Conservation (phyloP, 1,140 invertebrate genomes). For the Lasaia peninsularis region DNA sequence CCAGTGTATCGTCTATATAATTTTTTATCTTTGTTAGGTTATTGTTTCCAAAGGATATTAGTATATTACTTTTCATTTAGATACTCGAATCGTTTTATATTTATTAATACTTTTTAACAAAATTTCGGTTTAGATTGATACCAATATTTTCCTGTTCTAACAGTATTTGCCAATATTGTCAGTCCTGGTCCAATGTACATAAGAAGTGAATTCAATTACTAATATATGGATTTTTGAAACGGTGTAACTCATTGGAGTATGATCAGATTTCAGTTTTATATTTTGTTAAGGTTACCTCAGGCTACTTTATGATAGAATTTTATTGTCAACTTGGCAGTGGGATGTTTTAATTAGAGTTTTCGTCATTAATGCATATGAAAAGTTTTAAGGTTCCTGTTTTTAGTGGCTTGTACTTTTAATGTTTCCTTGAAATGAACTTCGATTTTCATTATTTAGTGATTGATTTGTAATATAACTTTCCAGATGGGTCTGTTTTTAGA, state of each 20-base stretch:
- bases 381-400: background rate
- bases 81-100: background rate
- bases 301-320: too few relatives aligned
- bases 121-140: too few relatives aligned
- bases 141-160: too few relatives aligned
- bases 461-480: background rate
- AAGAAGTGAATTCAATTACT: background rate
- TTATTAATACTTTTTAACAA: background rate
- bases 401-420: background rate
- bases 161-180: background rate
- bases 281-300: background rate
- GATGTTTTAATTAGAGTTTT: too few relatives aligned
- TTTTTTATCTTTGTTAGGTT: too few relatives aligned
- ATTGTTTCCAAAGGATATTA: too few relatives aligned
- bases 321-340: too few relatives aligned
- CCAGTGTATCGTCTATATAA: conserved; percentile 29
- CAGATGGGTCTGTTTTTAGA: background rate
- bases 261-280: background rate
- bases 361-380: too few relatives aligned
- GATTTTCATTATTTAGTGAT: background rate
- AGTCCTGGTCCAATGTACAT: background rate
- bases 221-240: background rate
- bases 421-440: background rate
- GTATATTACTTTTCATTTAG: too few relatives aligned
- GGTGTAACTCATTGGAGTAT: background rate